phyloP scores from a whole-genome alignment of 2,113 vertebrate genomes.

The Stomatorhinus ivindoensis region DNA sequence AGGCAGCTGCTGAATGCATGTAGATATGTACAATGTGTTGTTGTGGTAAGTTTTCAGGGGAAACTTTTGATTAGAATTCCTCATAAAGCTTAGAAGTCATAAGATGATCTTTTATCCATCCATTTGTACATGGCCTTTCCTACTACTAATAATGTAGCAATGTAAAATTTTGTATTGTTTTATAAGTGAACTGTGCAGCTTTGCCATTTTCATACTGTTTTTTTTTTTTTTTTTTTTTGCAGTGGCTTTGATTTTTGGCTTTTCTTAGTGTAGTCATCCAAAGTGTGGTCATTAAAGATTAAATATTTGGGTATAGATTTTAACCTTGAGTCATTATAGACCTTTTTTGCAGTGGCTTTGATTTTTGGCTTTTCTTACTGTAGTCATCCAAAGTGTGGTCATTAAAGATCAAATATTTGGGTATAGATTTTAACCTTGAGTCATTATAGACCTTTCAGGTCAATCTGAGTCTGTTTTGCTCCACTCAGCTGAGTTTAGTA shows the following conservation, averaged over 20 bases:
- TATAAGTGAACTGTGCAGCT: background rate
- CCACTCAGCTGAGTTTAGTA: background rate
- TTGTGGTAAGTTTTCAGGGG: background rate
- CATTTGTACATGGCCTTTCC: background rate
- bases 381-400: background rate
- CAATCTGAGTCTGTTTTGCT: background rate
- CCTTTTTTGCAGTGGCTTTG: background rate
- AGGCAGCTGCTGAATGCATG: background rate
- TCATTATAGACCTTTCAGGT: background rate
- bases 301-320: background rate
- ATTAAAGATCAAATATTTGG: background rate
- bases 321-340: background rate
- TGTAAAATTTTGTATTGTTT: background rate
- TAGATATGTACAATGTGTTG: background rate
- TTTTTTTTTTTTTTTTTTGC: background rate
- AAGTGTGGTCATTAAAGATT: background rate
- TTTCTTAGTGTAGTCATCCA: background rate
- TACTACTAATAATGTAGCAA: background rate
- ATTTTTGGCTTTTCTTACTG: background rate
- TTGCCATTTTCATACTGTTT: background rate
- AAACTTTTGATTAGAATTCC: background rate
- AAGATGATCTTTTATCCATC: background rate
- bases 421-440: background rate
- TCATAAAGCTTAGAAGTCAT: background rate
- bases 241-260: background rate